A percentile compares a stretch with the other conserved stretches of the same genome.
phyloP scores from a whole-genome alignment of 1,140 invertebrate genomes.

The Microplitis mediator region DNA sequence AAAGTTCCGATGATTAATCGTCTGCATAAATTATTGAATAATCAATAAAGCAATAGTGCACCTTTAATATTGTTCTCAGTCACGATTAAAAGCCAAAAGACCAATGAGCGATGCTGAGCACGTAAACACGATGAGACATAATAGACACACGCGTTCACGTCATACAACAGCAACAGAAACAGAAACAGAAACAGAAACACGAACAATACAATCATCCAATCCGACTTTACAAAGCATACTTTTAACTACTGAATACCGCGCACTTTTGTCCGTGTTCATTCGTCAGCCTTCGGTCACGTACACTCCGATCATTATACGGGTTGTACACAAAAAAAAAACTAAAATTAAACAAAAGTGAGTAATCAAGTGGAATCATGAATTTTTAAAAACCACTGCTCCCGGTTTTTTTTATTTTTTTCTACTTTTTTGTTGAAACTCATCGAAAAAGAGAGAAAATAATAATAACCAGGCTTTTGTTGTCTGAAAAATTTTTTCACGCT shows the following conservation, averaged over 20 bases:
- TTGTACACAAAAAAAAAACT: background rate
- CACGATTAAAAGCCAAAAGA: background rate
- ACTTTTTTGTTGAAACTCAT: background rate
- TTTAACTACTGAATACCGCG: slow-evolving; percentile 32
- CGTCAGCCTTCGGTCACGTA: slow-evolving; percentile 21
- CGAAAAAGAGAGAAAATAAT: background rate
- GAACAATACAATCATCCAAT: slow-evolving; percentile 35
- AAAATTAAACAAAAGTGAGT: slow-evolving; percentile 27
- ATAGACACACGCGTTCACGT: slow-evolving; percentile 36
- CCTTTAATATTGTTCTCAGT: background rate
- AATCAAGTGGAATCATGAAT: slow-evolving; percentile 24
- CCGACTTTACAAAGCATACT: background rate
- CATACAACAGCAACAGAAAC: background rate
- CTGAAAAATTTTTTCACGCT: background rate
- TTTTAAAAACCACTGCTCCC: background rate
- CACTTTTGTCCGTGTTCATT: background rate
- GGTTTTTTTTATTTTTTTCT: background rate
- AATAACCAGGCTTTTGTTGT: background rate
- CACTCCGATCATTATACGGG: slow-evolving; percentile 33
- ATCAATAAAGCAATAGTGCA: background rate
- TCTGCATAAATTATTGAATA: too few relatives aligned
- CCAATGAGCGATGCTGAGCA: slow-evolving; percentile 41
- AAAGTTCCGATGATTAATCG: background rate
- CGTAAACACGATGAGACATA: slow-evolving; percentile 46
- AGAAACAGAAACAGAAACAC: background rate